These are phyloP conservation scores for Seriola quinqueradiata DNA, from an alignment of 2,113 vertebrate genomes.

Conservation along the genomic window DNA sequence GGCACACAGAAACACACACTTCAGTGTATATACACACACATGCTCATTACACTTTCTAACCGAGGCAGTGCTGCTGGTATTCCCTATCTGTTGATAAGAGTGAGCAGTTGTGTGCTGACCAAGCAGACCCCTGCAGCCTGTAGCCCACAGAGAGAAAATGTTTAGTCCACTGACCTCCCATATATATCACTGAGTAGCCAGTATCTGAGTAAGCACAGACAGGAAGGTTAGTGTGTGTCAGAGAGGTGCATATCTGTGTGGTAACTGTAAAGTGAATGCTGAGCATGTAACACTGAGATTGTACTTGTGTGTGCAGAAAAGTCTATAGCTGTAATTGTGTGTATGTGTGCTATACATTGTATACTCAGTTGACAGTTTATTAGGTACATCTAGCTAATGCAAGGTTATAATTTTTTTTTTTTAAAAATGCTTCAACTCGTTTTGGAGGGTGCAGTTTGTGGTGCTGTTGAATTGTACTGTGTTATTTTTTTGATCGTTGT, in stretches of 20 bases:
- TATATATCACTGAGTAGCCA: slow-evolving; percentile 41
- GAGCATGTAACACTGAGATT: slow-evolving; percentile 15
- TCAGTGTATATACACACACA: not conserved
- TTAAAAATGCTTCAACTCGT: too few species aligned
- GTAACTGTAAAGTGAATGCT: slow-evolving; percentile 23
- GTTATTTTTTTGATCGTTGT: too few species aligned
- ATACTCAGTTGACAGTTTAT: not conserved
- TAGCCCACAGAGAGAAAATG: slow-evolving; percentile 32
- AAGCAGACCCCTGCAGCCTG: slow-evolving; percentile 46
- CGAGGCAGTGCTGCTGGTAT: slow-evolving; percentile 48
- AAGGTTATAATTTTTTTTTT: too few species aligned
- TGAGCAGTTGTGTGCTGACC: slow-evolving; percentile 59
- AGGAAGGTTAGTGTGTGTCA: slow-evolving; percentile 17
- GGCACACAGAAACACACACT: slow-evolving; percentile 19
- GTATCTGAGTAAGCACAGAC: slow-evolving; percentile 41
- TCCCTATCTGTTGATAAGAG: slow-evolving; percentile 51
- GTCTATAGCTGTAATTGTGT: not conserved
- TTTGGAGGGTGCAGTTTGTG: too few species aligned
- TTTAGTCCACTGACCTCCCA: slow-evolving; percentile 54
- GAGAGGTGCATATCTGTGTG: slow-evolving; percentile 25
- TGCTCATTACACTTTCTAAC: slow-evolving; percentile 17
- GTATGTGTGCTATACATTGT: not conserved
- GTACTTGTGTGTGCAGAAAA: slow-evolving; percentile 17
- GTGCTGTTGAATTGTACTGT: too few species aligned
- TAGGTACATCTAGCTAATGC: not conserved